Evolutionary conservation across 2,888 invertebrate species (phyloP), one percentile per base, ranked within the genome.

Genomic region (Tridacna crocea): DNA sequence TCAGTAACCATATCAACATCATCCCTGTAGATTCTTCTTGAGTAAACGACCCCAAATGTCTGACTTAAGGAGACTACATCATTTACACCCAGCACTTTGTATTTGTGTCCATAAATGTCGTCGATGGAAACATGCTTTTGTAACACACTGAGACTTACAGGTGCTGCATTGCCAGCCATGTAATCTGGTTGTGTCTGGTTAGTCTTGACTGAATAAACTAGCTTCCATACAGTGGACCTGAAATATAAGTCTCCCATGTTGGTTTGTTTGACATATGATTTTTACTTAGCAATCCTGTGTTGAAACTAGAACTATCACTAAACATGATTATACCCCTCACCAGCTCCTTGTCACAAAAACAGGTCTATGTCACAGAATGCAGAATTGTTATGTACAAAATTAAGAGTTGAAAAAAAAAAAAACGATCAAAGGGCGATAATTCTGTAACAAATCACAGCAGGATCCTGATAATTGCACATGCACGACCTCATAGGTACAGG

Each of bases 181-280:
- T 77, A 72, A 4, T 58, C 58, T 26, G 84, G 75, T 15, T 61
- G 77, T 12, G 36, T 48, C 8, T 10, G n/a, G 36, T 19, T 65
- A 6, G 82, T 83, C 19, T 36, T 76, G n/a, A 89, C 27, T 60
- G 75, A 61, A 66, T 88, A 89, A 1, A 77, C 78, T 15, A 88
- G 13, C 68, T 82, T 82, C 85, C 84, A 87, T 17, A 61, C 75
- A 24, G 63, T 24, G 22, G 19, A 51, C 68, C 82, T 82, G 70
- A 47, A 70, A 80, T 22, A 68, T 15, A 46, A 58, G 36, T 36
- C 36, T 36, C 8, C 36, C 36, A 36, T 36, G 36, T 36, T 36
- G 2, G 36, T 36, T 36, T 36, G 3, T 36, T 36, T 36, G 36
- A 8, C 36, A 36, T 36, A 36, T 36, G 36, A 36, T 8, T 8